Percentiles rank a stretch among this genome's conserved stretches.
Conservation (phyloP, 2,888 invertebrate genomes). For the Pycnomerus fuliginosus region DNA sequence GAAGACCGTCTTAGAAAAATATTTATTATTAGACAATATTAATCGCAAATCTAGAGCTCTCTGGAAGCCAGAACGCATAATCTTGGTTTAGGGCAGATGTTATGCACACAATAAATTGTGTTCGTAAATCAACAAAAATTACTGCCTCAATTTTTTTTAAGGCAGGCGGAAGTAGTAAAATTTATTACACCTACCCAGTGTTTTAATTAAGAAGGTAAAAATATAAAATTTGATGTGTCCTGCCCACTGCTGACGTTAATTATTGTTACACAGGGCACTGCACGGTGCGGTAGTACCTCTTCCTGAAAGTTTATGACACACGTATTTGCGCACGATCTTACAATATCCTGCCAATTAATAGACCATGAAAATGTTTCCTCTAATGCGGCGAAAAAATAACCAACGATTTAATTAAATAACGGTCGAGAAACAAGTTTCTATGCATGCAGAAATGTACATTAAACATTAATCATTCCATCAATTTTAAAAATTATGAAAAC, state of each 20-base stretch:
- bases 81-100: conserved; percentile 2
- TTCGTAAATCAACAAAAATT: conserved; percentile 16
- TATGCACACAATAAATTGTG: conserved; percentile 3
- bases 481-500: too few species aligned
- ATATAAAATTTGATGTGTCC: conserved; percentile 9
- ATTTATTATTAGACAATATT: conserved; percentile 15
- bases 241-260: neutral
- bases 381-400: neutral
- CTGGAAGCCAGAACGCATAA: neutral
- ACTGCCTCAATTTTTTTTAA: conserved; percentile 21
- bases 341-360: conserved; percentile 34
- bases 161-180: conserved; percentile 31
- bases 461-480: too few species aligned
- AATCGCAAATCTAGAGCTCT: conserved; percentile 1
- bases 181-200: conserved; percentile 18
- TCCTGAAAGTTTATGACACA: conserved; percentile 1
- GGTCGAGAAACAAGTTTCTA: conserved; percentile 3
- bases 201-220: conserved; percentile 19
- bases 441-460: too few species aligned
- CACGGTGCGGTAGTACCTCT: neutral
- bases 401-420: conserved; percentile 13
- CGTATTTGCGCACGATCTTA: conserved; percentile 6
- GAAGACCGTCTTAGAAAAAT: conserved; percentile 28
- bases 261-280: neutral
- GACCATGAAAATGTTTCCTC: conserved; percentile 36